These are phyloP conservation scores for Aptenodytes forsteri DNA, from an alignment of 2,113 vertebrate genomes.

Conservation along the genomic window DNA sequence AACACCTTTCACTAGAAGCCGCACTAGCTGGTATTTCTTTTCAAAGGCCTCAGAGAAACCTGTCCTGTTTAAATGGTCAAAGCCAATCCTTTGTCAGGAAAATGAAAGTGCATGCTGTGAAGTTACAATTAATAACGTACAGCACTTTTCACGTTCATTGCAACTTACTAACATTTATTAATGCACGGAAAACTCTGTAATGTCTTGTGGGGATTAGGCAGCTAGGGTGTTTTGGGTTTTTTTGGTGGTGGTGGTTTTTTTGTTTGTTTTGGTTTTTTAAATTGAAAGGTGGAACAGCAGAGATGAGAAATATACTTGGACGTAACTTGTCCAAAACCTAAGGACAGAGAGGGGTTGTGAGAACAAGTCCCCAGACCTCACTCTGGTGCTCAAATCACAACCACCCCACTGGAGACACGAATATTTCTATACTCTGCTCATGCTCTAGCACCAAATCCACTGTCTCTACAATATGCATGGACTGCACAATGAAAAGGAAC, in stretches of 20 bases:
- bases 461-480: neutral
- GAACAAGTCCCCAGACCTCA: neutral
- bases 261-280: neutral
- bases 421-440: neutral
- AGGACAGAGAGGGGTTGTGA: neutral
- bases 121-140: neutral
- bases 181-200: neutral
- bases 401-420: neutral
- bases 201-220: neutral
- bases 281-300: neutral
- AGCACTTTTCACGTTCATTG: neutral
- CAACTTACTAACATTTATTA: neutral
- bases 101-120: neutral
- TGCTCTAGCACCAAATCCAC: neutral
- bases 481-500: neutral
- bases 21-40: neutral
- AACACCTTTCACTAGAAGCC: neutral
- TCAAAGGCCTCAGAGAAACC: neutral
- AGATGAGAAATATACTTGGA: neutral
- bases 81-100: neutral
- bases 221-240: neutral
- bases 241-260: neutral
- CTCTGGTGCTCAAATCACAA: neutral
- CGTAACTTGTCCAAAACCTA: neutral
- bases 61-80: neutral